Evolutionary conservation across 2,888 invertebrate species (phyloP).

Genomic region (Bombylius major): DNA sequence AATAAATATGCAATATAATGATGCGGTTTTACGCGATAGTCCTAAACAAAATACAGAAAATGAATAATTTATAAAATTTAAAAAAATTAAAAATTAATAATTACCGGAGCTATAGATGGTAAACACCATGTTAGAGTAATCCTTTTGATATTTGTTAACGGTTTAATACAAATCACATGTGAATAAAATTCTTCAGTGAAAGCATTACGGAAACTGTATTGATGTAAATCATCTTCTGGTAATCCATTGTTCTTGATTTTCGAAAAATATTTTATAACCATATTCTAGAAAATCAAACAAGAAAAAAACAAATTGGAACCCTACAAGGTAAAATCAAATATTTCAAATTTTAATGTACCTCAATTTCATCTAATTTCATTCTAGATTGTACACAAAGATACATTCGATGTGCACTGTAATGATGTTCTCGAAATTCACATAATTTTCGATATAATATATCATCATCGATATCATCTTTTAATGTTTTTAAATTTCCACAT

Average conservation of each 20-base stretch:
- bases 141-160: conserved; percentile 29
- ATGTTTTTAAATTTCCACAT: conserved; percentile 65
- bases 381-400: conserved; percentile 60
- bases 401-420: conserved; percentile 76
- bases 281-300: not conserved
- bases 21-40: conserved; percentile 24
- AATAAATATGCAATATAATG: conserved; percentile 61
- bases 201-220: conserved; percentile 20
- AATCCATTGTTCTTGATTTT: conserved; percentile 50
- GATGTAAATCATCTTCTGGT: conserved; percentile 45
- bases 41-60: not conserved
- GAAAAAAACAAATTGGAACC: not conserved
- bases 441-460: conserved; percentile 51
- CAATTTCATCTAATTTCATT: conserved; percentile 9
- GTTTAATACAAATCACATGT: conserved; percentile 48
- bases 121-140: not conserved
- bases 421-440: conserved; percentile 54
- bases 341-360: not conserved
- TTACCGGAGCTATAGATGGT: not conserved
- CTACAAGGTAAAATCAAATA: no score
- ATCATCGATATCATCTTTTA: conserved; percentile 49
- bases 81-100: no score
- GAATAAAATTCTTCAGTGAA: conserved; percentile 13
- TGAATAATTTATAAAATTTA: no score
- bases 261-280: conserved; percentile 42